Evolutionary conservation across 2,888 invertebrate genomes (phyloP), one percentile per base, ranked within the genome.

Genomic region (Zygogramma bicolorata): DNA sequence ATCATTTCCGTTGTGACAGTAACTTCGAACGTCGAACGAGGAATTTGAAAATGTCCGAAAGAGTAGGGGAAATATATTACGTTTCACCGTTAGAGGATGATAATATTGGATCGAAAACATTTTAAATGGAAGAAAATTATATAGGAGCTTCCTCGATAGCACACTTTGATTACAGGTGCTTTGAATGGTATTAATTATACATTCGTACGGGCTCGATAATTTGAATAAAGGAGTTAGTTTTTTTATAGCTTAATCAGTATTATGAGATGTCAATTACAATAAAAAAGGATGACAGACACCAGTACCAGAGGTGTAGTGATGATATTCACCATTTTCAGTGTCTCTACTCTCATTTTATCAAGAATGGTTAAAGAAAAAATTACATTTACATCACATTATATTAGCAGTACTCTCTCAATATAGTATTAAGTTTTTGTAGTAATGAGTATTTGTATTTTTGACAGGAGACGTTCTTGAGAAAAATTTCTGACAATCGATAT

Each of bases 91-190:
- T 53, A 53, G 53, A 53, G 0, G n/a, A 27, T 53, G n/a, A 27
- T 53, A 2, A 53, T 27, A 15, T 25, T 25, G 20, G 20, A 20
- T n/a, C 27, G 53, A 53, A 13, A 53, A 25, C 53, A 53, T 53
- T 53, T 25, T 53, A 27, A 53, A 25, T 18, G 1, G 7, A n/a
- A 22, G 2, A 2, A 25, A 53, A 53, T 25, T n/a, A 27, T 25
- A 15, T 25, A 53, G 53, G 25, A 53, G 25, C 25, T 53, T 53
- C 25, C 53, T 53, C 53, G 53, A n/a, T 53, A 53, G 53, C 53
- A 53, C 53, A 53, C 53, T 27, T n/a, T n/a, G 15, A 25, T 53
- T 13, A 53, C 20, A 46, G 46, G 2, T 46, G 20, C 10, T 46
- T 46, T 20, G 7, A 46, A 46, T 46, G 18, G 18, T 20, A 20